Evolutionary conservation across 2,113 vertebrate genomes (phyloP).

Genomic region (Emydura subglobosa): DNA sequence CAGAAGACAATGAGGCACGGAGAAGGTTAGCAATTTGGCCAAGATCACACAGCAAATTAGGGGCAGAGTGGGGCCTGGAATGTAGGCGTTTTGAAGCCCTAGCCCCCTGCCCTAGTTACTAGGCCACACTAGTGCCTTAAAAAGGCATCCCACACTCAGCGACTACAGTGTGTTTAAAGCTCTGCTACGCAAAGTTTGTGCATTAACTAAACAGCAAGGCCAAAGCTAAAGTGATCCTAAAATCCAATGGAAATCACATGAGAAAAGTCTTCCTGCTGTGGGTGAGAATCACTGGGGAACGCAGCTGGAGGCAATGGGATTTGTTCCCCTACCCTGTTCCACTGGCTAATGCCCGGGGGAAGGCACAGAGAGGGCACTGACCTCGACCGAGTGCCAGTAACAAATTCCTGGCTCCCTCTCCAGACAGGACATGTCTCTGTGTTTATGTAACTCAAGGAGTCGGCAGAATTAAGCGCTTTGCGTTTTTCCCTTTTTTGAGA

Average conservation of each 20-base stretch:
- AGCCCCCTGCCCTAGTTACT: neutral
- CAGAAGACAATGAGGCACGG: fast-evolving
- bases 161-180: neutral
- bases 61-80: neutral
- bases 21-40: neutral
- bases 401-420: neutral
- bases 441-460: constrained; percentile 47
- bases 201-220: neutral
- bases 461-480: constrained; percentile 60
- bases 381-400: neutral
- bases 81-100: neutral
- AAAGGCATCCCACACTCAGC: neutral
- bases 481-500: constrained; percentile 84
- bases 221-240: neutral
- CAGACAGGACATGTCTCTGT: constrained; percentile 1
- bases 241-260: neutral
- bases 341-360: fast-evolving
- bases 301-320: fast-evolving
- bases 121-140: neutral
- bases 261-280: neutral
- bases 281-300: neutral
- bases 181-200: neutral
- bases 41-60: neutral
- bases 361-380: neutral
- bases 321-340: fast-evolving